A percentile compares a stretch with the other conserved stretches of the same genome.
Evolutionary conservation across 2,797 vertebrate genomes (phyloP).

Genomic region (Spinus olivaceus): DNA sequence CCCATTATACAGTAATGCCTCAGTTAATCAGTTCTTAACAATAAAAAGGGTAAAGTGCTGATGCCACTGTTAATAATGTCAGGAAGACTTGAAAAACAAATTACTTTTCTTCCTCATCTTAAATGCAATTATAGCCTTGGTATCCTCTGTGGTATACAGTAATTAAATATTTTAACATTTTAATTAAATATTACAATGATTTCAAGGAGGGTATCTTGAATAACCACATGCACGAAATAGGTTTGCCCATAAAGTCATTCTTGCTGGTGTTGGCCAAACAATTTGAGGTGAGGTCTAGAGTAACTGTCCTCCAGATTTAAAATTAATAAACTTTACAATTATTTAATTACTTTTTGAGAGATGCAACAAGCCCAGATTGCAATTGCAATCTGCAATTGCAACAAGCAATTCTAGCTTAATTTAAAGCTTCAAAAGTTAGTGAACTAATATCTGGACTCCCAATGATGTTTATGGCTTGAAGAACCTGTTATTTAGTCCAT

Average conservation of each 20-base stretch:
- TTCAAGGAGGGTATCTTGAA: slow-evolving; percentile 54
- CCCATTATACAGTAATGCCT: slow-evolving; percentile 35
- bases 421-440: slow-evolving; percentile 48
- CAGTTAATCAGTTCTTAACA: slow-evolving; percentile 68
- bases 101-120: slow-evolving; percentile 58
- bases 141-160: slow-evolving; percentile 65
- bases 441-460: slow-evolving; percentile 15
- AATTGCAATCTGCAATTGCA: too few relatives aligned
- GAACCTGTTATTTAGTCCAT: not conserved
- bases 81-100: slow-evolving; percentile 64
- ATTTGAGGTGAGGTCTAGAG: slow-evolving; percentile 30
- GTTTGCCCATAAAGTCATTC: slow-evolving; percentile 18
- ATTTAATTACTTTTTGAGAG: slow-evolving; percentile 39
- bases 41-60: slow-evolving; percentile 59
- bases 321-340: slow-evolving; percentile 31
- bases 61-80: slow-evolving; percentile 55
- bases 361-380: slow-evolving; percentile 13
- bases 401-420: slow-evolving; percentile 43
- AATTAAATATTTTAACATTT: slow-evolving; percentile 79
- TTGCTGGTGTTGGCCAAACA: slow-evolving; percentile 40
- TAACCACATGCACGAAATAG: slow-evolving; percentile 19
- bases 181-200: slow-evolving; percentile 74
- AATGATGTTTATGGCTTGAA: not conserved
- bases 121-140: slow-evolving; percentile 65
- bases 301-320: slow-evolving; percentile 29